phyloP scores from a whole-genome alignment of 2,888 invertebrate genomes.

The Boloria selene region DNA sequence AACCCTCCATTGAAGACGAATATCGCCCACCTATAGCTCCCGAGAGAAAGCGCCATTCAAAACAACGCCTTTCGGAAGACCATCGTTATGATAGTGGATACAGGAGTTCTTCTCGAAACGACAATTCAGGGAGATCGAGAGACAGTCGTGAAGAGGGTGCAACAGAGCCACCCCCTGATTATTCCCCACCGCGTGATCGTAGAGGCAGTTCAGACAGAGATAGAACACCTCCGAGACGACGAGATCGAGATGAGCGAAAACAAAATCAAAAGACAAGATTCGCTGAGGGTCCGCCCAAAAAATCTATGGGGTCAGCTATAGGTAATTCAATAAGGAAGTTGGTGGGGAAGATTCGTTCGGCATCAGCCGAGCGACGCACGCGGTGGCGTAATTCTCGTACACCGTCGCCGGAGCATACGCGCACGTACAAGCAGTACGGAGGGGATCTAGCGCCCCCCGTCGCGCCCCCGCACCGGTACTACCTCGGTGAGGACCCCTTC shows the following conservation, averaged over 20 bases:
- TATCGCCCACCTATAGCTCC: constrained; percentile 84
- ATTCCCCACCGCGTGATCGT: constrained; percentile 84
- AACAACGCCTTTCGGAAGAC: constrained; percentile 78
- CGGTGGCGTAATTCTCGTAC: constrained; percentile 83
- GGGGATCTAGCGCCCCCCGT: constrained; percentile 74
- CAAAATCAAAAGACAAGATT: constrained; percentile 88
- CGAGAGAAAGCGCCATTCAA: constrained; percentile 84
- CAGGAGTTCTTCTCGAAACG: constrained; percentile 81
- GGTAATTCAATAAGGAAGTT: constrained; percentile 92
- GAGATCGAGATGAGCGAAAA: constrained; percentile 79
- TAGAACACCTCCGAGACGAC: constrained; percentile 71
- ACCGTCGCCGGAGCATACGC: constrained; percentile 83
- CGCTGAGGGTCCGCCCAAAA: constrained; percentile 74
- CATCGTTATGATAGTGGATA: constrained; percentile 82
- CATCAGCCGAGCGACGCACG: constrained; percentile 84
- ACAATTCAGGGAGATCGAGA: constrained; percentile 75
- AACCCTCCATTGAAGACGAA: constrained; percentile 78
- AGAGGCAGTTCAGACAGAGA: constrained; percentile 72
- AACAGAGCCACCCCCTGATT: constrained; percentile 87
- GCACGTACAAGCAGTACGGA: constrained; percentile 78
- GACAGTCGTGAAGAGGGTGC: constrained; percentile 77
- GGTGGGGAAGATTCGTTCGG: constrained; percentile 91
- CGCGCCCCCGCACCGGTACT: constrained; percentile 88
- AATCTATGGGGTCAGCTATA: constrained; percentile 84
- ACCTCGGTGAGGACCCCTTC: constrained; percentile 93